A percentile compares a stretch with the other conserved stretches of the same genome.
phyloP scores from a whole-genome alignment of 2,113 vertebrate species.

The Percina caprodes region DNA sequence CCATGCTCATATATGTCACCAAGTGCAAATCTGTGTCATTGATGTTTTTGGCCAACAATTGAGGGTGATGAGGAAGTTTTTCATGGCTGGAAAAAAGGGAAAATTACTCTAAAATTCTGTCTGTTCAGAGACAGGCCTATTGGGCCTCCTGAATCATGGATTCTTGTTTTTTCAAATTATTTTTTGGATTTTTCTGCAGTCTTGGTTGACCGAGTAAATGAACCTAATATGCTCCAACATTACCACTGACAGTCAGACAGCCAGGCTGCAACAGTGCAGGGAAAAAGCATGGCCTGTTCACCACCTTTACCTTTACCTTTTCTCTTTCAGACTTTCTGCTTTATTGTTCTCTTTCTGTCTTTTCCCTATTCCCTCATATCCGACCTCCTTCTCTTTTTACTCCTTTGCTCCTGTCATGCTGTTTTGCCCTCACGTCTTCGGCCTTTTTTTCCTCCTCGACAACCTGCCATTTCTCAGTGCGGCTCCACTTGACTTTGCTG shows the following conservation, averaged over 20 bases:
- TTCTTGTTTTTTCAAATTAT: constrained; percentile 22
- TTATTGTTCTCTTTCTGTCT: background rate
- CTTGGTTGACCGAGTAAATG: constrained; percentile 42
- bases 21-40: no score
- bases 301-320: constrained; percentile 12
- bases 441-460: constrained; percentile 25
- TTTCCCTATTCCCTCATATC: background rate
- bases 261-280: background rate
- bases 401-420: constrained; percentile 14
- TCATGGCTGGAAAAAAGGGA: constrained; percentile 3
- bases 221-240: constrained; percentile 30
- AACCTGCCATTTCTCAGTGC: constrained; percentile 55
- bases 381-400: background rate
- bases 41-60: background rate
- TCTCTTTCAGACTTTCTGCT: constrained; percentile 8
- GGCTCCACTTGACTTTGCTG: constrained; percentile 68
- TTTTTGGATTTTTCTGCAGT: background rate
- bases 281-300: constrained; percentile 34
- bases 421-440: constrained; percentile 43
- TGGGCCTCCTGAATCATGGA: constrained; percentile 32
- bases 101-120: background rate
- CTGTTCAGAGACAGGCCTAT: background rate
- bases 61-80: constrained; percentile 9
- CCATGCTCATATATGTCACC: background rate
- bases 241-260: constrained; percentile 26